A percentile compares a stretch with the other conserved stretches of the same genome.
These are phyloP conservation scores for Eciton burchellii DNA, from an alignment of 1,140 invertebrate species.

Conservation along the genomic window DNA sequence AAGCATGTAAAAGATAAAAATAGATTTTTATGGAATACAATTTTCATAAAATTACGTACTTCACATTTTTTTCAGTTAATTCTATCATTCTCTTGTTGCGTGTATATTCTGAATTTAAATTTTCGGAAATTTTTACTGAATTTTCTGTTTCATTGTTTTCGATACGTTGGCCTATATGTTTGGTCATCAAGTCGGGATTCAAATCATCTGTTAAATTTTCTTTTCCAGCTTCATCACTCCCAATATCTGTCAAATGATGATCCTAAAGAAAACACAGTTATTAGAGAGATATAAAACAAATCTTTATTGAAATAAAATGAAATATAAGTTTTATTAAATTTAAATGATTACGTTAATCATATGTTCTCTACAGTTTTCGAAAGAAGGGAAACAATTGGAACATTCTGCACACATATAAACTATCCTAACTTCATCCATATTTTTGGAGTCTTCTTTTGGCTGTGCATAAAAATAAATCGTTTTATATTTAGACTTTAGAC, in stretches of 20 bases:
- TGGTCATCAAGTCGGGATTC: conserved; percentile 43
- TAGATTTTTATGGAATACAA: conserved; percentile 7
- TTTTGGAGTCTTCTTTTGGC: conserved; percentile 71
- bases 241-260: conserved; percentile 78
- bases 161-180: conserved; percentile 44
- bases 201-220: conserved; percentile 62
- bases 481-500: conserved; percentile 11
- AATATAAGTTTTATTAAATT: conserved; percentile 13
- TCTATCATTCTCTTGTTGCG: conserved; percentile 76
- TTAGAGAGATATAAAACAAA: no score
- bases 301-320: no score
- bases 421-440: conserved; percentile 75
- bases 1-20: conserved; percentile 6
- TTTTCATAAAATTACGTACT: conserved; percentile 67
- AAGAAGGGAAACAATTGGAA: conserved; percentile 83
- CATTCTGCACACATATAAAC: conserved; percentile 85
- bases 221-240: conserved; percentile 64
- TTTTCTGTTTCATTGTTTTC: conserved; percentile 65
- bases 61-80: conserved; percentile 77
- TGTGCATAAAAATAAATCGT: conserved; percentile 47
- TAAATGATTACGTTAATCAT: conserved; percentile 83
- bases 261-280: conserved; percentile 67
- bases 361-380: conserved; percentile 85
- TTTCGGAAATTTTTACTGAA: conserved; percentile 70
- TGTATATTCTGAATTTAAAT: conserved; percentile 64